These are phyloP conservation scores for Chrysomallon squamiferum DNA, from an alignment of 1,140 invertebrate genomes.

Conservation along the genomic window DNA sequence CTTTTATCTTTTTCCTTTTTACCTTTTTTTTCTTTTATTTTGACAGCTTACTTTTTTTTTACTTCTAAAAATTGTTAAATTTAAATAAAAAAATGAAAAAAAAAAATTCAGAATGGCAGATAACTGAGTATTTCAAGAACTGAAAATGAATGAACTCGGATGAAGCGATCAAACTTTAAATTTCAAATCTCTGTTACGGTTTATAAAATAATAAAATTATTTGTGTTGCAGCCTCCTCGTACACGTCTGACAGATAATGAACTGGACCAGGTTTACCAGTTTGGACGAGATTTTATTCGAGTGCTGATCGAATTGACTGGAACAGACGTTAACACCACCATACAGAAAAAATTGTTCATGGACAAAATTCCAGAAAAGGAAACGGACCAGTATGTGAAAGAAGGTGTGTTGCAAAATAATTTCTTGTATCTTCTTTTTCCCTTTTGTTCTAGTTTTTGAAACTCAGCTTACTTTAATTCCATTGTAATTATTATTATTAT, in stretches of 20 bases:
- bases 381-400: constrained; percentile 20
- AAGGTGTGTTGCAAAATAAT: constrained; percentile 28
- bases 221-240: too few species aligned
- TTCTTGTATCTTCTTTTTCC: not conserved
- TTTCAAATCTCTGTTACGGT: too few species aligned
- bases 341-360: constrained; percentile 18
- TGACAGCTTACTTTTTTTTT: too few species aligned
- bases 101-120: too few species aligned
- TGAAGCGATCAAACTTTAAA: too few species aligned
- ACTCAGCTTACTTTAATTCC: not conserved
- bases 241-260: not conserved
- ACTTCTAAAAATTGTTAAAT: too few species aligned
- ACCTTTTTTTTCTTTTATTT: too few species aligned
- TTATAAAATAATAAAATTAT: too few species aligned
- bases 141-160: too few species aligned
- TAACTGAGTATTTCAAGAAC: too few species aligned
- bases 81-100: too few species aligned
- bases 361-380: constrained; percentile 17
- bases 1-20: too few species aligned
- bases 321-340: constrained; percentile 53
- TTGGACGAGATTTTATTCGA: constrained; percentile 46
- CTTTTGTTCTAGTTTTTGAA: not conserved
- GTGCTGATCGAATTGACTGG: constrained; percentile 52
- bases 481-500: not conserved
- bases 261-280: constrained; percentile 10